These are phyloP conservation scores for Conops quadrifasciatus DNA, from an alignment of 2,888 invertebrate species.

Conservation along the genomic window DNA sequence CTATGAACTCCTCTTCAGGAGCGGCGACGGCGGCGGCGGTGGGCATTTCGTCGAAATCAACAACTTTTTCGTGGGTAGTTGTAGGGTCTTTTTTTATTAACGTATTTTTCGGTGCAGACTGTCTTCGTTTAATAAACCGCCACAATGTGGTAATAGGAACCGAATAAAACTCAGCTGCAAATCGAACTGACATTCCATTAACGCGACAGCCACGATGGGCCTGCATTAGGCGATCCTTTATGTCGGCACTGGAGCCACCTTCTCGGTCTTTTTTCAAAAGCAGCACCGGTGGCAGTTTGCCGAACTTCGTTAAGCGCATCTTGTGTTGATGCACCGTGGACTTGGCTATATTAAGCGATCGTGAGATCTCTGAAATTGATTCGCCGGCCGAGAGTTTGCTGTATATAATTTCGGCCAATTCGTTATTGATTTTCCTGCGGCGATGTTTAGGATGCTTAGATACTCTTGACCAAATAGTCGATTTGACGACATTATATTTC, in stretches of 20 bases:
- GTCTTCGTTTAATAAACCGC: slow-evolving; percentile 40
- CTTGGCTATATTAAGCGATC: slow-evolving; percentile 44
- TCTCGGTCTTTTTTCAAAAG: slow-evolving; percentile 29
- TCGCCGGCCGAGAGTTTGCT: slow-evolving; percentile 43
- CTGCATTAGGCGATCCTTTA: slow-evolving; percentile 42
- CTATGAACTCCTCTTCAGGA: not conserved
- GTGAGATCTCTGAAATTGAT: slow-evolving; percentile 44
- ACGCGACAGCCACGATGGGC: slow-evolving; percentile 45
- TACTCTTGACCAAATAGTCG: slow-evolving; percentile 44
- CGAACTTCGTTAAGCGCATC: slow-evolving; percentile 42
- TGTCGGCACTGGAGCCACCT: slow-evolving; percentile 29
- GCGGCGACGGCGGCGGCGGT: not conserved
- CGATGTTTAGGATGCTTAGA: slow-evolving; percentile 44
- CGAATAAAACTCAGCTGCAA: slow-evolving; percentile 44
- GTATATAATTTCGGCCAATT: slow-evolving; percentile 40
- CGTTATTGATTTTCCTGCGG: slow-evolving; percentile 39
- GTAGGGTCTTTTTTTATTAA: not conserved
- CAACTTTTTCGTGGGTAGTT: not conserved
- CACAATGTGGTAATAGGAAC: slow-evolving; percentile 45
- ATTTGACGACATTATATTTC: slow-evolving; percentile 43
- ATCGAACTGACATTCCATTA: slow-evolving; percentile 47
- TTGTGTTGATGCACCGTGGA: slow-evolving; percentile 47
- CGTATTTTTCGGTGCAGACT: slow-evolving; percentile 3
- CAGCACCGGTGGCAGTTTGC: slow-evolving; percentile 39
- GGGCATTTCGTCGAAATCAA: not conserved